Evolutionary conservation across 2,113 vertebrate genomes (phyloP), one percentile per base, ranked within the genome.

Genomic region (Anolis carolinensis): DNA sequence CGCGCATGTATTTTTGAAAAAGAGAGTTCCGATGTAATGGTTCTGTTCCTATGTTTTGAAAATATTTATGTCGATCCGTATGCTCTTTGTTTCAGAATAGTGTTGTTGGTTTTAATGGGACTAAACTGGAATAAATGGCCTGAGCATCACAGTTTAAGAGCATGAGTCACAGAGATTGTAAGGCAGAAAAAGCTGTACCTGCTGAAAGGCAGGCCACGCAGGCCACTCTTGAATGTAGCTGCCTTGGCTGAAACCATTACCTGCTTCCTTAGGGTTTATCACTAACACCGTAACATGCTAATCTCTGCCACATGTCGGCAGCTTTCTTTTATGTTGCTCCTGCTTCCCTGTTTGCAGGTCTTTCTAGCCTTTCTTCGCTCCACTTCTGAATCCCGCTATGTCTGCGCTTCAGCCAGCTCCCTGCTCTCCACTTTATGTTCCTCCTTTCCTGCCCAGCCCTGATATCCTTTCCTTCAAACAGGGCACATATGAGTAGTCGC

Each of bases 1-100:
- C 92, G 93, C 95, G 95, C 96, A 95, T 95, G 94, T 97, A 97
- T 97, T 96, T 97, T 96, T 95, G 9, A 86, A 81, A 96, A 93
- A 95, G 95, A 92, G 95, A 96, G 92, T 95, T 94, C 92, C 94
- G 94, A 93, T 96, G 95, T 96, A 95, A 91, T 94, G 95, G 91
- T 96, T 95, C 94, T 96, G 96, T 95, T 95, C 92, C 95, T 96
- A 93, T 86, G 93, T 95, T 25, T 95, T 95, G 91, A 93, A 90
- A 95, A 95, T 94, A 87, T 94, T 55, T 82, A 52, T 30, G 6
- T 73, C 44, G 27, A 18, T 23, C 39, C 27, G 67, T 75, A 81
- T 50, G 74, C 32, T 25, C 36, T 75, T 36, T 27, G 23, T 62
- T 81, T 21, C 85, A 62, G 32, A 72, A 72, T 44, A 74, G 44